These are phyloP conservation scores for Noctua janthe DNA, from an alignment of 2,888 invertebrate genomes.

Conservation along the genomic window DNA sequence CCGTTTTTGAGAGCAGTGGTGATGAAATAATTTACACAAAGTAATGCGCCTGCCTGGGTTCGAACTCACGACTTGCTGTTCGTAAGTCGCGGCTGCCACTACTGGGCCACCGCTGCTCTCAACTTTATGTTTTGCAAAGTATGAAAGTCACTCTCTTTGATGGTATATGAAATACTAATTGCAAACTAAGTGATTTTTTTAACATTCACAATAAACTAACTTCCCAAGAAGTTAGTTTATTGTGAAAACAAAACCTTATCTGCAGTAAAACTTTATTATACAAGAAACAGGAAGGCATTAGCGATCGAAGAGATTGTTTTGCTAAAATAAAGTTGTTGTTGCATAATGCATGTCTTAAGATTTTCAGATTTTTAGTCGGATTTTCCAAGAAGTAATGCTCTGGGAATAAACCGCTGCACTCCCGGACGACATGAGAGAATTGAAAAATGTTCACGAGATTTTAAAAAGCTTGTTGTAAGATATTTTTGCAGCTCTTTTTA, in stretches of 20 bases:
- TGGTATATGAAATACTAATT: too few relatives aligned
- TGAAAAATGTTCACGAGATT: neutral
- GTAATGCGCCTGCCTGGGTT: too few relatives aligned
- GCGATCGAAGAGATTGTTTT: neutral
- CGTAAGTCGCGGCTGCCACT: too few relatives aligned
- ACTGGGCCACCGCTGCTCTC: too few relatives aligned
- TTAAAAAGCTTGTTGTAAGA: neutral
- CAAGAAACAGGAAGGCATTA: neutral
- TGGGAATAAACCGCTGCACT: neutral
- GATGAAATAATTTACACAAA: too few relatives aligned
- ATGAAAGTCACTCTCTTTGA: too few relatives aligned
- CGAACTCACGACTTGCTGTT: too few relatives aligned
- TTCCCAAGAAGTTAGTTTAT: too few relatives aligned
- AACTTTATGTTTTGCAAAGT: too few relatives aligned
- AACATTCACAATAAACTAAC: neutral
- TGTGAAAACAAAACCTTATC: too few relatives aligned
- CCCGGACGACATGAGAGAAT: neutral
- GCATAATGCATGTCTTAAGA: slow-evolving; percentile 22
- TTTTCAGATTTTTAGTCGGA: slow-evolving; percentile 33
- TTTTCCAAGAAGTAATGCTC: slow-evolving; percentile 26
- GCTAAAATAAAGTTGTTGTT: slow-evolving; percentile 32
- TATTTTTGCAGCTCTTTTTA: neutral
- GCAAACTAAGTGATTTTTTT: too few relatives aligned
- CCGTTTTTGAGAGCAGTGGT: too few relatives aligned
- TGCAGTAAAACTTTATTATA: neutral